Evolutionary conservation across 2,797 vertebrate species (phyloP), one percentile per base, ranked within the genome.

Genomic region (Neopelma chrysocephalum): DNA sequence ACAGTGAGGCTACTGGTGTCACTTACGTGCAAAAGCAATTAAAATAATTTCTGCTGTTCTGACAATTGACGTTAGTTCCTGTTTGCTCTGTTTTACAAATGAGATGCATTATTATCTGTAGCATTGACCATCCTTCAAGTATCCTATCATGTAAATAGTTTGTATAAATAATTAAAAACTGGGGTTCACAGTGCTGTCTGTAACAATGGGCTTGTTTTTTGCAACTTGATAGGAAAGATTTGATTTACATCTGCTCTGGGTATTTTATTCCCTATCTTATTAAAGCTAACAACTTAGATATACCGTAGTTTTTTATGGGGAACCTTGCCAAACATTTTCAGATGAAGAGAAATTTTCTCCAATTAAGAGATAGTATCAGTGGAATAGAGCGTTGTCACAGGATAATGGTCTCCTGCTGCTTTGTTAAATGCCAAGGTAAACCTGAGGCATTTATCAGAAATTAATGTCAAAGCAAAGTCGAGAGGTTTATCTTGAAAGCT

Each of bases 211-310:
- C 94, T 97, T 97, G 96, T 97, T 97, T 97, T 97, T 88, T 82
- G 91, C 94, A 90, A 90, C 93, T 96, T 96, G 97, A 97, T 96
- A 92, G 92, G 87, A 94, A 96, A 93, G 93, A 96, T 96, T 96
- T 96, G 97, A 97, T 97, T 97, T 97, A 97, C 95, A 97, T 97
- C 97, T 97, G 97, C 93, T 96, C 91, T 97, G 97, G 96, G 97
- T 97, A 96, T 97, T 97, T 97, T 97, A 97, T 97, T 97, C 97
- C 97, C 97, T 87, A 90, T 96, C 97, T 97, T 97, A 96, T 97
- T 97, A 97, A 96, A 93, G 96, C 96, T 96, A 97, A 92, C 97
- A 97, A 96, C 96, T 95, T 95, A 79, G 92, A 91, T 96, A 87
- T 93, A 94, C 82, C 71, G 76, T 91, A 87, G 84, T 56, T 96